Conservation (phyloP, 1,140 invertebrate species). For the Maconellicoccus hirsutus region DNA sequence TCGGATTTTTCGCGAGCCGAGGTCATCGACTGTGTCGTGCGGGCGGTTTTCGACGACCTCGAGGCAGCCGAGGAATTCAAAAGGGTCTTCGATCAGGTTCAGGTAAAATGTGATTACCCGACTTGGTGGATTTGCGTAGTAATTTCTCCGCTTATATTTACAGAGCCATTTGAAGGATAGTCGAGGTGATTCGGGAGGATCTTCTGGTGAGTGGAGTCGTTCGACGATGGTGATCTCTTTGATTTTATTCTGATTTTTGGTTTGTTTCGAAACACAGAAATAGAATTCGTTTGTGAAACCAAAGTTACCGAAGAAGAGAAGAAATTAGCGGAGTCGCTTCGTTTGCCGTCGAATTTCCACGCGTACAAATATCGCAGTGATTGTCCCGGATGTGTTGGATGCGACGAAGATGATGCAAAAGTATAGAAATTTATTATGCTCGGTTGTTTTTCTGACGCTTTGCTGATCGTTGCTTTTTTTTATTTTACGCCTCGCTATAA, state of each 20-base stretch:
- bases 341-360: slow-evolving; percentile 2
- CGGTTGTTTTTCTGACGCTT: no score
- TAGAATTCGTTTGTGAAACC: slow-evolving; percentile 3
- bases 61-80: slow-evolving; percentile 12
- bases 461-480: no score
- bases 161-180: neutral
- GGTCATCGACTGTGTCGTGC: neutral
- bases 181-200: no score
- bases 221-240: no score
- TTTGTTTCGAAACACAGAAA: neutral
- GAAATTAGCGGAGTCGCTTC: neutral
- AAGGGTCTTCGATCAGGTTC: neutral
- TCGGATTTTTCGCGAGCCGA: slow-evolving; percentile 67
- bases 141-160: no score
- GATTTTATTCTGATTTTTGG: neutral
- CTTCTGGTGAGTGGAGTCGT: no score
- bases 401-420: slow-evolving; percentile 16
- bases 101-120: no score
- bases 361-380: neutral
- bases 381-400: slow-evolving; percentile 19
- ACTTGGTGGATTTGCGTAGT: no score
- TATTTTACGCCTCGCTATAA: no score
- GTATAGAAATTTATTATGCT: neutral
- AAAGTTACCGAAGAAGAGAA: neutral
- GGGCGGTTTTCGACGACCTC: neutral